Conservation (phyloP, 1,140 invertebrate genomes). For the Watersipora subatra region DNA sequence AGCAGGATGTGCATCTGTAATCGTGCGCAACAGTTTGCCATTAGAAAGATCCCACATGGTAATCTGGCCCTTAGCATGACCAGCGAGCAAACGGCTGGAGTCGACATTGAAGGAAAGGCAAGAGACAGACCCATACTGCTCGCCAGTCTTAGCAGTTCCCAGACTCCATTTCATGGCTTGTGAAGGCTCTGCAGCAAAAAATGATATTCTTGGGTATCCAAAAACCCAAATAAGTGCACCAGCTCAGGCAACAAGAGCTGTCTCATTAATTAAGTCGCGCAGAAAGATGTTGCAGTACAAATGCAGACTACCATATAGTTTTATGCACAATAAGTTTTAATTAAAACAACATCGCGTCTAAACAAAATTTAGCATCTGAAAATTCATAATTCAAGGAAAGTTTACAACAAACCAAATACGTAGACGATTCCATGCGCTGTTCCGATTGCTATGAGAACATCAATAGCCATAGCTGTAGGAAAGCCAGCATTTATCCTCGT, state of each 20-base stretch:
- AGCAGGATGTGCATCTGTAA: conserved; percentile 71
- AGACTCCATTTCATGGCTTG: conserved; percentile 61
- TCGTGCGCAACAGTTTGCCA: conserved; percentile 55
- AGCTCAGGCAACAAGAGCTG: not conserved
- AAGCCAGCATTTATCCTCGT: conserved; percentile 76
- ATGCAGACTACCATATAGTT: not conserved
- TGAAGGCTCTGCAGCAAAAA: conserved; percentile 29
- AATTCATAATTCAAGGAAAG: not conserved
- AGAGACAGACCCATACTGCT: conserved; percentile 56
- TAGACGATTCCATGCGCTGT: conserved; percentile 82
- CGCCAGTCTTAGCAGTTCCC: conserved; percentile 48
- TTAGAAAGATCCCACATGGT: conserved; percentile 44
- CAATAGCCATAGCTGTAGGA: conserved; percentile 61
- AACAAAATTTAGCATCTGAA: not conserved
- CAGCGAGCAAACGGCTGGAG: conserved; percentile 66
- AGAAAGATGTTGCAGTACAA: not conserved
- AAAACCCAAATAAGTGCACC: conserved; percentile 1
- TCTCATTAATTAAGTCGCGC: not conserved
- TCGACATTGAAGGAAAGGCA: conserved; percentile 71
- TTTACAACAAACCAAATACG: conserved; percentile 57
- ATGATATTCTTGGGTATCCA: not conserved
- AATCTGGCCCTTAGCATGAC: conserved; percentile 65
- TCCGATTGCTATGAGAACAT: conserved; percentile 68
- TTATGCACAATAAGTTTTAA: not conserved
- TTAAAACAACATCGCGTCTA: not conserved